Evolutionary conservation across 2,113 vertebrate species (phyloP).

Genomic region (Micromys minutus): DNA sequence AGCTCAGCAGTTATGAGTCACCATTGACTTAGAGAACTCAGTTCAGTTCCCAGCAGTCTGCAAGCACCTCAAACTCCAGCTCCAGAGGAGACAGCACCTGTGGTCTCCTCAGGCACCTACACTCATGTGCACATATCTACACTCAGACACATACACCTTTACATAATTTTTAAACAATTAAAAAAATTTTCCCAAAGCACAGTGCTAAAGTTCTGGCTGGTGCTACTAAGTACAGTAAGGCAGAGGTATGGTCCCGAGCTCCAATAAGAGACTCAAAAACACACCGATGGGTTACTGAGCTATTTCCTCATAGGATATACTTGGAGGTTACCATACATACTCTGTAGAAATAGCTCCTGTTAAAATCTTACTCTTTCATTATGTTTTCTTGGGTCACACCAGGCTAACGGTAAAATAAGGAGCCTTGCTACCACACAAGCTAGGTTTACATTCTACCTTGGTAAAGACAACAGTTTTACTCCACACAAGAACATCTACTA

Average conservation of each 20-base stretch:
- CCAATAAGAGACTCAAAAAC: not conserved
- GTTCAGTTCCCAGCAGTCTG: not conserved
- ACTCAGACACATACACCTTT: not conserved
- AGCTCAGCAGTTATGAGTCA: not conserved
- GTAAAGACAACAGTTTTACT: slow-evolving; percentile 25
- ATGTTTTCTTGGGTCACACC: not conserved
- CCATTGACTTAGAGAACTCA: not conserved
- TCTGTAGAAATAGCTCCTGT: not conserved
- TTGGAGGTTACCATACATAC: not conserved
- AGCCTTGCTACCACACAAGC: not conserved
- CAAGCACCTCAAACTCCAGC: too few species aligned
- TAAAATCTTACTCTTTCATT: not conserved
- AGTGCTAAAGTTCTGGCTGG: not conserved
- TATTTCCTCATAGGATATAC: not conserved
- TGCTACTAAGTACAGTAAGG: not conserved
- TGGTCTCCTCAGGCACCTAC: not conserved
- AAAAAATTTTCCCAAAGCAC: not conserved
- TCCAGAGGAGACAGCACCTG: not conserved
- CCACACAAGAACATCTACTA: slow-evolving; percentile 28
- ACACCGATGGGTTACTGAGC: not conserved
- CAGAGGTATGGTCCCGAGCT: not conserved
- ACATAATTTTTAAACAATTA: not conserved
- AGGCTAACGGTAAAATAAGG: slow-evolving; percentile 3
- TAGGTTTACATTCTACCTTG: slow-evolving; percentile 9
- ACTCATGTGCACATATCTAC: not conserved